phyloP scores from a whole-genome alignment of 2,113 vertebrate species.

The Catharus bicknelli region DNA sequence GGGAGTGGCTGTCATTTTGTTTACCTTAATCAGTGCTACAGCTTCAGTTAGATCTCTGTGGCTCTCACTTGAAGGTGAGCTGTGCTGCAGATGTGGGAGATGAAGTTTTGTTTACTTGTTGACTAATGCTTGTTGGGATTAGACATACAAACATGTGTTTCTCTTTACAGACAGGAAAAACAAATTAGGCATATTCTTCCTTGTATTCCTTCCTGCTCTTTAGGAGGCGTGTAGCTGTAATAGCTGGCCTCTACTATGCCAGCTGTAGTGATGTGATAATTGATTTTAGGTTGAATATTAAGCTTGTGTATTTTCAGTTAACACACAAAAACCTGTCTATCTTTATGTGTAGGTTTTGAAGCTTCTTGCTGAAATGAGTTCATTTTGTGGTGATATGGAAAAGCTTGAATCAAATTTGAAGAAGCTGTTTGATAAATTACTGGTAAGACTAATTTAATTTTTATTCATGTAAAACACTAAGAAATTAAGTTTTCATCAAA shows the following conservation, averaged over 20 bases:
- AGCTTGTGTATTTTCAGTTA: not conserved
- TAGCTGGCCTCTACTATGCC: not conserved
- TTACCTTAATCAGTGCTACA: not conserved
- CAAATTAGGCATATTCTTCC: not conserved
- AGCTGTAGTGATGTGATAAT: not conserved
- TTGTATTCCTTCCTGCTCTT: not conserved
- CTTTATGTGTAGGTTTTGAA: slow-evolving; percentile 86
- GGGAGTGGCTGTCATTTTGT: slow-evolving; percentile 23
- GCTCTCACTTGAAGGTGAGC: not conserved
- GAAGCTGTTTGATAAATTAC: slow-evolving; percentile 93
- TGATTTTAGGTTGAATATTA: not conserved
- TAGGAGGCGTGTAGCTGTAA: not conserved
- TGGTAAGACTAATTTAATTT: slow-evolving; percentile 81
- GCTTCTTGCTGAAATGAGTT: slow-evolving; percentile 97
- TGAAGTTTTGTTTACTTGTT: not conserved
- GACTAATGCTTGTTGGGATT: not conserved
- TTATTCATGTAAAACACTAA: not conserved
- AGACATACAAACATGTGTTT: not conserved
- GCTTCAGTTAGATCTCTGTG: not conserved
- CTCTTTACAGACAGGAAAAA: not conserved
- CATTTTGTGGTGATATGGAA: slow-evolving; percentile 97
- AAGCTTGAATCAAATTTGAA: slow-evolving; percentile 96
- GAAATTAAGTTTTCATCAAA: not conserved
- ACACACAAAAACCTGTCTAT: not conserved
- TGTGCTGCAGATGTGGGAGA: not conserved